Conservation (phyloP, 2,888 invertebrate genomes). For the Eristalis pertinax region DNA sequence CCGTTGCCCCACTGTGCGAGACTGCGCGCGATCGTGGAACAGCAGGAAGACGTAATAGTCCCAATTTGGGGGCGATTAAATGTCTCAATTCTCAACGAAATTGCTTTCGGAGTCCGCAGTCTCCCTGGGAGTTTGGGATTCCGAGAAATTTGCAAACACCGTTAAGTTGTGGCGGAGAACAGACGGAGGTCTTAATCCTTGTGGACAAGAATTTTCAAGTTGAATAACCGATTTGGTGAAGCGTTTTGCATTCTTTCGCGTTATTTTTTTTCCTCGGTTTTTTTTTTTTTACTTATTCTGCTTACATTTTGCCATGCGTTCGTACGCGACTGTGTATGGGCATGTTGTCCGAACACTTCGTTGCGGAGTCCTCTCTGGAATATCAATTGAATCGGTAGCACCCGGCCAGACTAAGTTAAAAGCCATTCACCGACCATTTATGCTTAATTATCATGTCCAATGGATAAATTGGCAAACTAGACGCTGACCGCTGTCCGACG, state of each 20-base stretch:
- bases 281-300: slow-evolving; percentile 13
- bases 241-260: slow-evolving; percentile 20
- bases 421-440: slow-evolving; percentile 59
- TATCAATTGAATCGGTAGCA: slow-evolving; percentile 65
- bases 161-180: slow-evolving; percentile 33
- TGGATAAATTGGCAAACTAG: slow-evolving; percentile 68
- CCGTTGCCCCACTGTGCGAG: not conserved
- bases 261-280: no score
- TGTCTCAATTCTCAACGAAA: slow-evolving; percentile 41
- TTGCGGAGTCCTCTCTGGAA: slow-evolving; percentile 47
- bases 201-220: slow-evolving; percentile 36
- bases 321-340: not conserved
- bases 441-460: slow-evolving; percentile 70
- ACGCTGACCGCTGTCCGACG: slow-evolving; percentile 15
- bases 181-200: slow-evolving; percentile 43
- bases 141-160: slow-evolving; percentile 36
- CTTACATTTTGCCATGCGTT: not conserved
- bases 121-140: slow-evolving; percentile 25
- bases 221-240: slow-evolving; percentile 66
- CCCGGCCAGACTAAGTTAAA: slow-evolving; percentile 32
- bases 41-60: slow-evolving; percentile 57
- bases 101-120: not conserved
- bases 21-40: slow-evolving; percentile 35
- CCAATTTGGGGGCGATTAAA: slow-evolving; percentile 38
- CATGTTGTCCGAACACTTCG: slow-evolving; percentile 42